phyloP scores from a whole-genome alignment of 2,113 vertebrate species.

The Elephas maximus region DNA sequence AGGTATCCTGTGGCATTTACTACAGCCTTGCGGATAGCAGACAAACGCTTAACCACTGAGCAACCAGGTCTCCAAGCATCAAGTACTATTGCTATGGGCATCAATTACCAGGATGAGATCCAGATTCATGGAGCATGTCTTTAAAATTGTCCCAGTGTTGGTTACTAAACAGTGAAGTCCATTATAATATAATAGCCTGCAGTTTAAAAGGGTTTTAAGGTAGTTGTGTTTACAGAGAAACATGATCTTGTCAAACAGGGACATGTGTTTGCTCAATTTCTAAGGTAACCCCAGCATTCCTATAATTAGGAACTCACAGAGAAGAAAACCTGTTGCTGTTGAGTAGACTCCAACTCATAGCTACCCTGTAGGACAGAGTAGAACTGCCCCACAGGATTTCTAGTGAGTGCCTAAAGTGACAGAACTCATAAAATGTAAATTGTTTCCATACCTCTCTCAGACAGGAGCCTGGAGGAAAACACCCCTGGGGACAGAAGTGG shows the following conservation, averaged over 20 bases:
- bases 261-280: not conserved
- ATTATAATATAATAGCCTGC: not conserved
- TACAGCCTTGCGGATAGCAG: not conserved
- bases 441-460: not conserved
- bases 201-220: not conserved
- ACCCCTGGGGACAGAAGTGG: not conserved
- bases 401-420: not conserved
- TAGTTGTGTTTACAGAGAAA: not conserved
- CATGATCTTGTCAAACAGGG: not conserved
- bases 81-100: not conserved
- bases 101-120: not conserved
- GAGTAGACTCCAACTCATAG: too few relatives aligned
- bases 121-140: not conserved
- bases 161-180: not conserved
- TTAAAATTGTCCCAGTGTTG: not conserved
- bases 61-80: too few relatives aligned
- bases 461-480: not conserved
- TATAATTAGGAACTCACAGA: not conserved
- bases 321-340: not conserved
- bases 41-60: too few relatives aligned
- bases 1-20: fast-evolving
- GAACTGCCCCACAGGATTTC: too few relatives aligned
- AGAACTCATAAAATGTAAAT: not conserved
- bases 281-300: not conserved
- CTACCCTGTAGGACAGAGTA: too few relatives aligned